A percentile compares a stretch with the other conserved stretches of the same genome.
Conservation (phyloP, 2,797 vertebrate genomes). For the Epinephelus malabaricus region DNA sequence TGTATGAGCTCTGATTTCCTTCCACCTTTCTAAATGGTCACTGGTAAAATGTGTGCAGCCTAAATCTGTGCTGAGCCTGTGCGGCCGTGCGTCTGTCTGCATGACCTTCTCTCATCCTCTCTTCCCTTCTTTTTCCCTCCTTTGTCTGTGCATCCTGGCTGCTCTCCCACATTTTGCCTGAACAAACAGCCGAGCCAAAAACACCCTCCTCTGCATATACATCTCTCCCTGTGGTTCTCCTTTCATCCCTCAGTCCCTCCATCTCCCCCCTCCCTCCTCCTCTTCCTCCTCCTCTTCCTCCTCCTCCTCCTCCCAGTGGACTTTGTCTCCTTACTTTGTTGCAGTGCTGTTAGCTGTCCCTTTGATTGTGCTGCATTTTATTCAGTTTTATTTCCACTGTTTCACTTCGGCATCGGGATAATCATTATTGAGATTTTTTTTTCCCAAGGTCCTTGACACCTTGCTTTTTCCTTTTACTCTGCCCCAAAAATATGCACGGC, state of each 20-base stretch:
- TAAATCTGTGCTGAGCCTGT: constrained; percentile 38
- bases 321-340: constrained; percentile 23
- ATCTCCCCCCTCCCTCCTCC: constrained; percentile 30
- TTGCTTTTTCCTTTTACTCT: not conserved
- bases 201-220: constrained; percentile 58
- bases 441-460: not conserved
- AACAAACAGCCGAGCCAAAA: constrained; percentile 64
- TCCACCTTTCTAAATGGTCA: constrained; percentile 26
- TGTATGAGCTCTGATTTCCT: constrained; percentile 4
- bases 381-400: constrained; percentile 1
- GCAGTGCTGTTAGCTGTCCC: not conserved
- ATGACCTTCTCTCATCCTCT: constrained; percentile 71
- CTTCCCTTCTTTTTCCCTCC: constrained; percentile 39
- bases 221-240: constrained; percentile 45
- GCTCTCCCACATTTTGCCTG: constrained; percentile 59
- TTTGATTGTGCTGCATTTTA: constrained; percentile 22
- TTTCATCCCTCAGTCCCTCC: constrained; percentile 43
- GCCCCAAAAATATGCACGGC: not conserved
- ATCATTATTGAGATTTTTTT: constrained; percentile 10
- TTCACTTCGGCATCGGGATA: constrained; percentile 25
- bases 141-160: constrained; percentile 67
- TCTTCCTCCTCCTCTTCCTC: constrained; percentile 16
- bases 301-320: constrained; percentile 28
- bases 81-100: constrained; percentile 42
- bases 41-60: constrained; percentile 5